These are phyloP conservation scores for Nomada goodeniana DNA, from an alignment of 2,888 invertebrate species.

Conservation along the genomic window DNA sequence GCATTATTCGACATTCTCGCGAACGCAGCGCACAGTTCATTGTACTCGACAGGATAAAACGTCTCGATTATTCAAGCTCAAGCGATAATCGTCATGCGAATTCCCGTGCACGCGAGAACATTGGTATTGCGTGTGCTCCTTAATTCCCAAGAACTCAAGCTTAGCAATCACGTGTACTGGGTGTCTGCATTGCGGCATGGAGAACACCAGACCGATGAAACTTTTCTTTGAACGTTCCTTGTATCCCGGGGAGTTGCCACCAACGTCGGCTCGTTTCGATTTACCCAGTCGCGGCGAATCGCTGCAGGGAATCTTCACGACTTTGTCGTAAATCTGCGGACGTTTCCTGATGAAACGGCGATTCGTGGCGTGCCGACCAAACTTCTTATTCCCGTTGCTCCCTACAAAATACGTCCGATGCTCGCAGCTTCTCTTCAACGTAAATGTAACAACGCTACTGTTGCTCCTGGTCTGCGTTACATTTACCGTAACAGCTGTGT, in stretches of 20 bases:
- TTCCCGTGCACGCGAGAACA: constrained; percentile 38
- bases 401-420: constrained; percentile 7
- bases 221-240: constrained; percentile 8
- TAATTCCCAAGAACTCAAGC: constrained; percentile 6
- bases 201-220: constrained; percentile 8
- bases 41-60: background rate
- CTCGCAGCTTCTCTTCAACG: background rate
- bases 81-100: constrained; percentile 36
- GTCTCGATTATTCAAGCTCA: constrained; percentile 1
- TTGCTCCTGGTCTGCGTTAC: no score
- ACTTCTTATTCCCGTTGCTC: background rate
- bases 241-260: background rate
- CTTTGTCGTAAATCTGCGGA: constrained; percentile 14
- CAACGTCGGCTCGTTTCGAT: constrained; percentile 21
- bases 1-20: background rate
- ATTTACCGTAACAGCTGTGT: background rate
- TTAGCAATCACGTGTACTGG: constrained; percentile 28
- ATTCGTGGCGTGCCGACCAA: constrained; percentile 11
- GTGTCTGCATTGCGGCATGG: constrained; percentile 65
- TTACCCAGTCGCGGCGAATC: constrained; percentile 14
- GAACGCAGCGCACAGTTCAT: background rate
- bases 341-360: background rate
- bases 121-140: constrained; percentile 44
- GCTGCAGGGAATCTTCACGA: background rate
- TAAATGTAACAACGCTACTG: background rate